These are phyloP conservation scores for Pogonomyrmex barbatus DNA, from an alignment of 1,140 invertebrate genomes.

Conservation along the genomic window DNA sequence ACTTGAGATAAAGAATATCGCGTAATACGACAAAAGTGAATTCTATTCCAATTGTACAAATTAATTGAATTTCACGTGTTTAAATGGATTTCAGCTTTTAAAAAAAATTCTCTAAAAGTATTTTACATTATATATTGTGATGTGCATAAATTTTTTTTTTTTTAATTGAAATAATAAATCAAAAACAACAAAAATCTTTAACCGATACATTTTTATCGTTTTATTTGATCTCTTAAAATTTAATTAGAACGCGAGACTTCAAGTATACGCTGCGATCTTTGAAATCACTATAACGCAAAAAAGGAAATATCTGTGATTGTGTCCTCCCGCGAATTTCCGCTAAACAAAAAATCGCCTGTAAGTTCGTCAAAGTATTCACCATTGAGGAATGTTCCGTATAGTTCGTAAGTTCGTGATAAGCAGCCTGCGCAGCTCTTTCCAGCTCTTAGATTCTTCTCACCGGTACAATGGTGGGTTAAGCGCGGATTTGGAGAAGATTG, in stretches of 20 bases:
- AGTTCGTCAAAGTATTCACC: slow-evolving; percentile 18
- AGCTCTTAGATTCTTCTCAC: slow-evolving; percentile 52
- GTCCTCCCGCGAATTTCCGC: background rate
- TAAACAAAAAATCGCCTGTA: background rate
- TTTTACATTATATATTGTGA: background rate
- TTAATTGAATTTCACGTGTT: background rate
- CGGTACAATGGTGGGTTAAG: slow-evolving; percentile 58
- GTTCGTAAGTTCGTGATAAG: slow-evolving; percentile 56
- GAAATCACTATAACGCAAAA: background rate
- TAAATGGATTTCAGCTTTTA: background rate
- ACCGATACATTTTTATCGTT: background rate
- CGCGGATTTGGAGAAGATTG: slow-evolving; percentile 59
- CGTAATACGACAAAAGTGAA: background rate
- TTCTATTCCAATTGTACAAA: background rate
- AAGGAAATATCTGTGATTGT: background rate
- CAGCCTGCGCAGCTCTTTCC: slow-evolving; percentile 33
- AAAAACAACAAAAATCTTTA: background rate
- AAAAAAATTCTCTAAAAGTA: background rate
- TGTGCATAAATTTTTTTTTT: background rate
- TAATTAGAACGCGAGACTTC: background rate
- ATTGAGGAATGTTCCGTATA: slow-evolving; percentile 36
- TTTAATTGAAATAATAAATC: background rate
- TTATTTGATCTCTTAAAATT: background rate
- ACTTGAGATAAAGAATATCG: background rate
- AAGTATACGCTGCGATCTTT: background rate